A percentile compares a stretch with the other conserved stretches of the same genome.
phyloP scores from a whole-genome alignment of 1,140 invertebrate genomes.

The Cydia strobilella region DNA sequence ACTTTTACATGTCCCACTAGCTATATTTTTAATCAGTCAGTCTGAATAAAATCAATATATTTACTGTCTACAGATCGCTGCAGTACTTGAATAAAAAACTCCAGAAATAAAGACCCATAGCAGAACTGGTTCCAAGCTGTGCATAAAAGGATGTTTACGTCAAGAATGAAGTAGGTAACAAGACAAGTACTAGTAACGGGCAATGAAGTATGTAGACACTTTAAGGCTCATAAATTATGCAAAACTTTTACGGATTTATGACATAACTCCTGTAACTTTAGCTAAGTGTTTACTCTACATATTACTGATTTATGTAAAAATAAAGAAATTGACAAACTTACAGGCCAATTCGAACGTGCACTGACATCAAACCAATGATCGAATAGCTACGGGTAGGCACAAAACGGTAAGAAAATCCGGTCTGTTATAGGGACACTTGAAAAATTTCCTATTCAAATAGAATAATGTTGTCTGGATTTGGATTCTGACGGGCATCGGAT shows the following conservation, averaged over 20 bases:
- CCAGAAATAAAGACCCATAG: background rate
- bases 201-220: background rate
- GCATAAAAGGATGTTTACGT: constrained; percentile 18
- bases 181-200: constrained; percentile 12
- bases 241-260: background rate
- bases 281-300: background rate
- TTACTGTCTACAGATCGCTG: background rate
- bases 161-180: constrained; percentile 16
- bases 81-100: constrained; percentile 15
- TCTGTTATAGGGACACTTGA: background rate
- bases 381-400: too few species aligned
- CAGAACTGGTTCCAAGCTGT: constrained; percentile 17
- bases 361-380: too few species aligned
- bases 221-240: background rate
- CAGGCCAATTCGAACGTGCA: too few species aligned
- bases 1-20: too few species aligned
- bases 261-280: background rate
- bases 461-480: background rate
- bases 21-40: too few species aligned
- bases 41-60: background rate
- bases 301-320: too few species aligned
- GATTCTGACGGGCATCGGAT: background rate
- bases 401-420: too few species aligned
- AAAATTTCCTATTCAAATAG: background rate
- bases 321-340: too few species aligned